A percentile compares a stretch with the other conserved stretches of the same genome.
phyloP scores from a whole-genome alignment of 2,888 invertebrate species.

The Coenonympha arcania region DNA sequence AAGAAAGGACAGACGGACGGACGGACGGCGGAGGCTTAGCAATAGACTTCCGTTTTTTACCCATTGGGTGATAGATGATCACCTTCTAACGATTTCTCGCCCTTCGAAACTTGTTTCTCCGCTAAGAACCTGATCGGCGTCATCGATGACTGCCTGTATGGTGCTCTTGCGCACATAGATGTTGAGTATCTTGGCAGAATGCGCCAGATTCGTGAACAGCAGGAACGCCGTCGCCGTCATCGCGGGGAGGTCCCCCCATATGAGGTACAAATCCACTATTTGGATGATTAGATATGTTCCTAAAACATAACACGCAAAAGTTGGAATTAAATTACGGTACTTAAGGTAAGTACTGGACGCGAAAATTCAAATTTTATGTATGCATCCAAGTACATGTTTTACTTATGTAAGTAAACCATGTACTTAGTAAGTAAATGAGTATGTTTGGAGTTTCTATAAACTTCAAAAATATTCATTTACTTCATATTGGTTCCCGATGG shows the following conservation, averaged over 20 bases:
- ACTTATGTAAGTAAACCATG: no score
- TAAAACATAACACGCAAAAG: conserved; percentile 20
- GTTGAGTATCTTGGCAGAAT: conserved; percentile 55
- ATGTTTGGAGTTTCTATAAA: no score
- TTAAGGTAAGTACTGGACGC: background rate
- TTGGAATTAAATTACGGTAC: no score
- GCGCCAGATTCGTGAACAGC: conserved; percentile 63
- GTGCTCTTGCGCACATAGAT: conserved; percentile 38
- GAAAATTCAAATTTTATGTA: background rate
- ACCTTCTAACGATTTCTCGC: conserved; percentile 48
- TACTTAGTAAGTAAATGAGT: no score
- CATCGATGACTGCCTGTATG: conserved; percentile 43
- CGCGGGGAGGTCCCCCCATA: conserved; percentile 62
- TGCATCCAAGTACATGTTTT: no score
- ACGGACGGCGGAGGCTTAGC: no score
- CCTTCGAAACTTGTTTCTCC: conserved; percentile 36
- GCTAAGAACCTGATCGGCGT: conserved; percentile 39
- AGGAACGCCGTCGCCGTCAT: conserved; percentile 65
- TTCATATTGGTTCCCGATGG: no score
- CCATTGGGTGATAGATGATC: no score
- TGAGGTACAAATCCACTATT: conserved; percentile 57
- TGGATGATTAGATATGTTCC: conserved; percentile 64
- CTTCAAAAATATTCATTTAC: no score
- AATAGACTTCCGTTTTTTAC: no score
- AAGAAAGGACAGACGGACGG: no score